Base-by-base conservation (phyloP, 2,113 vertebrate species). In the Alces alces region DNA sequence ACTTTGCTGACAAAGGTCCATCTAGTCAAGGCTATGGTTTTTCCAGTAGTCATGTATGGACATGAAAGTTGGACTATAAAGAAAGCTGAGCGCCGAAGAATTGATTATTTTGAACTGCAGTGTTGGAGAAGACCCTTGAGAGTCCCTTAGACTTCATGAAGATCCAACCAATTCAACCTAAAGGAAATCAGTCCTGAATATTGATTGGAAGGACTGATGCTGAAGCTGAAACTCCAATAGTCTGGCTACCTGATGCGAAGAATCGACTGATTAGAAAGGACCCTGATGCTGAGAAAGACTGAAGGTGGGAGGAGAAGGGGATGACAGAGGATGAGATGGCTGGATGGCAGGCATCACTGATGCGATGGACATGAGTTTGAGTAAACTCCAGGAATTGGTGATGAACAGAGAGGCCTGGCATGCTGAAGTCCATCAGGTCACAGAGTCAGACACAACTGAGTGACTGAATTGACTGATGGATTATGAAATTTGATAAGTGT, bases 221-320 rank as follows among this genome's bases (percentile, higher is more conserved):
- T 66, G 16, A 66, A n/a, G 7, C 16, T n/a, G 16, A 66, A n/a
- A 19, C 16, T 66, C 16, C 61, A 66, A n/a, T 19, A 66, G 1
- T n/a, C 17, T n/a, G 61, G 33, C 7, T 33, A 66, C 7, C 3
- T n/a, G 33, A 66, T 66, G 33, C 2, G 2, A n/a, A 66, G 15
- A 19, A 17, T 2, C 1, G 0, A 9, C 7, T n/a, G 0, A 19
- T 0, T 10, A 16, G 33, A 66, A 66, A n/a, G 19, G 61, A n/a
- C 33, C 33, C 7, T n/a, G 61, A 66, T 66, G 33, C 33, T 19
- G 33, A 4, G 4, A 66, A 66, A 66, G 61, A n/a, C 7, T 66
- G 33, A n/a, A n/a, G 33, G 16, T 19, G 7, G 7, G 7, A 66
- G 33, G 16, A 66, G 61, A 66, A 66, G 16, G 3, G 61, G 61